Base-by-base conservation (phyloP, 2,113 vertebrate genomes). In the Melanerpes aurifrons region DNA sequence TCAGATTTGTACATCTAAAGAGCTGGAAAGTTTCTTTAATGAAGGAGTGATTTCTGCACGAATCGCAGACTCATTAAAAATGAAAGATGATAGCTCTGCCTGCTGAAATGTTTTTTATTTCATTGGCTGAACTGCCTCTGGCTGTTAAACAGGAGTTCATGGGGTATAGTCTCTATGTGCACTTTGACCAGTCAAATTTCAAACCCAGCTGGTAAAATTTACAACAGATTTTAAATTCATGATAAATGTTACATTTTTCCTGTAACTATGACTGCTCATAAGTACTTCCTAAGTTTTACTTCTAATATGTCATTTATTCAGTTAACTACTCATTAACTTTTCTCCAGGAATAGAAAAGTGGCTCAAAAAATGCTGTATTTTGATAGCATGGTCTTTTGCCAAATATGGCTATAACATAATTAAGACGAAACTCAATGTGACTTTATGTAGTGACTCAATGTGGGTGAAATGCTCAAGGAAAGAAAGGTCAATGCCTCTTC, bases 401-500 rank as follows among this genome's bases (percentile, higher is more conserved):
- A 87, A 71, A 88, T 81, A 90, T 21, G 29, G 26, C n/a, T 81
- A 61, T n/a, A 86, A 90, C n/a, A 35, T 16, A 71, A 50, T 58
- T 76, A 91, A 95, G 86, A 93, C 72, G 93, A 91, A 90, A 87
- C 16, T 90, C 64, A 76, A 10, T 50, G 43, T 67, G 89, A 63
- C 24, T 95, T 95, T 78, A 83, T 26, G 66, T 62, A 56, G n/a
- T 89, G 91, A 94, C 69, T 86, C 58, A 94, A 32, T 86, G 68
- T 32, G 57, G 58, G 10, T 75, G 72, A 96, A 92, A 87, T 92
- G 54, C n/a, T 90, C 78, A 92, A 66, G 50, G 69, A 85, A 91
- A 26, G 59, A 18, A 83, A 93, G 47, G 86, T 95, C 95, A 95
- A 66, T 71, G 54, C 22, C 20, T 62, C 58, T 87, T 92, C 74